A percentile compares a stretch with the other conserved stretches of the same genome.
These are phyloP conservation scores for Tineola bisselliella DNA, from an alignment of 2,888 invertebrate species.

Conservation along the genomic window DNA sequence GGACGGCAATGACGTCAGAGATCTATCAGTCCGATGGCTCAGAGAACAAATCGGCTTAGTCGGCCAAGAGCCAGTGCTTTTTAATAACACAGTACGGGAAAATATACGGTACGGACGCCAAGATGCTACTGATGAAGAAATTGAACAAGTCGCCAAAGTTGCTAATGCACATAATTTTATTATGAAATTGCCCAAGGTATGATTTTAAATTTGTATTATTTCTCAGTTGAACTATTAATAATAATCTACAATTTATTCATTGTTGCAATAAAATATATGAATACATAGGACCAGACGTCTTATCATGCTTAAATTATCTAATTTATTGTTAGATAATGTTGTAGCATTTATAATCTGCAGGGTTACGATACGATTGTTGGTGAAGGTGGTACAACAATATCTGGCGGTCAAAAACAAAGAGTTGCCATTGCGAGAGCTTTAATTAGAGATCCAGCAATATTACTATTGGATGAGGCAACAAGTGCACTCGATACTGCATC, in stretches of 20 bases:
- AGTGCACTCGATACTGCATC: constrained; percentile 88
- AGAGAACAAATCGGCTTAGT: constrained; percentile 86
- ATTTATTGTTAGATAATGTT: too few species aligned
- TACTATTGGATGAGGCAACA: constrained; percentile 88
- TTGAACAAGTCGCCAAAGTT: too few species aligned
- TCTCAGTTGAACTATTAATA: too few species aligned
- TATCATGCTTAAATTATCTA: too few species aligned
- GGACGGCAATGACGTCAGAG: constrained; percentile 74
- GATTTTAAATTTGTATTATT: too few species aligned
- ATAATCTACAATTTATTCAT: too few species aligned
- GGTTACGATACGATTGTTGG: constrained; percentile 86
- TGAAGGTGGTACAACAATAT: constrained; percentile 82
- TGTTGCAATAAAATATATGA: too few species aligned
- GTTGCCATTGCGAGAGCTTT: constrained; percentile 91
- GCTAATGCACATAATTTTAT: constrained; percentile 69
- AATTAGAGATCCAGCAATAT: constrained; percentile 79
- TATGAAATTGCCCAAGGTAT: too few species aligned
- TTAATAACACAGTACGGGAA: constrained; percentile 23
- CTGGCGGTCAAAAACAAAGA: constrained; percentile 91
- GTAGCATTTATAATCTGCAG: too few species aligned
- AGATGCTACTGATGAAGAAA: too few species aligned
- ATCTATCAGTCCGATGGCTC: constrained; percentile 82
- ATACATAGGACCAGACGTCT: too few species aligned
- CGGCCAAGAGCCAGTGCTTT: constrained; percentile 83
- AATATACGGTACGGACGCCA: constrained; percentile 72